Percentiles rank a stretch among this genome's conserved stretches.
Conservation (phyloP, 2,113 vertebrate species). For the Chunga burmeisteri region DNA sequence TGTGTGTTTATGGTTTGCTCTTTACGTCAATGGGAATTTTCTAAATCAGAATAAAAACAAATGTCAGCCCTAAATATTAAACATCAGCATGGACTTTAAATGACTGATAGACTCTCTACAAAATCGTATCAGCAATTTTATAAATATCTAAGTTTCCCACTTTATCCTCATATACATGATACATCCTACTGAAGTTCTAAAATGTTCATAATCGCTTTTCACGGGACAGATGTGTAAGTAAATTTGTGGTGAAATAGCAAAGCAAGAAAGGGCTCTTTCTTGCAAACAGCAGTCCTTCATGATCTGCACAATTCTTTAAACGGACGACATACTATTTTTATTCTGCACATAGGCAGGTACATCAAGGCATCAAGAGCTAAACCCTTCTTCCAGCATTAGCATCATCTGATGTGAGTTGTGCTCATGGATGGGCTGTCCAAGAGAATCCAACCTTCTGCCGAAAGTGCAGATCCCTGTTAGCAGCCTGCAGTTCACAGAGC, state of each 20-base stretch:
- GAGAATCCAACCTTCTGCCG: background rate
- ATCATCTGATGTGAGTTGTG: background rate
- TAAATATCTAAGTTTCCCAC: background rate
- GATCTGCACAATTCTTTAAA: background rate
- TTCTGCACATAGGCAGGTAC: background rate
- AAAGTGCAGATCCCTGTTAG: background rate
- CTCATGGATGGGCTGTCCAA: background rate
- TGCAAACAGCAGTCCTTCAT: background rate
- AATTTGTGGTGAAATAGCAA: background rate
- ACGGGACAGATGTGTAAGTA: background rate
- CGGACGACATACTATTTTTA: background rate
- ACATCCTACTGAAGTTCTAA: background rate
- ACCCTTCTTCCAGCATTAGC: background rate
- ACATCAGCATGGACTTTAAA: background rate
- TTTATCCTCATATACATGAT: background rate
- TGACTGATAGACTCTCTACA: background rate
- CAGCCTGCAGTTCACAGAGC: background rate
- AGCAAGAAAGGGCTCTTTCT: background rate
- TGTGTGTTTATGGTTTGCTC: background rate
- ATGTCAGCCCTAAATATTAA: background rate
- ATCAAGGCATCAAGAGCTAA: background rate
- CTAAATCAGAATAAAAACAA: background rate
- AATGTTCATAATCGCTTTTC: background rate
- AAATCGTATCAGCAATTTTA: background rate
- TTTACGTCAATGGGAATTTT: background rate